Percentiles rank a stretch among this genome's conserved stretches.
Evolutionary conservation across 1,140 invertebrate genomes (phyloP).

Genomic region (Bombus ignitus): DNA sequence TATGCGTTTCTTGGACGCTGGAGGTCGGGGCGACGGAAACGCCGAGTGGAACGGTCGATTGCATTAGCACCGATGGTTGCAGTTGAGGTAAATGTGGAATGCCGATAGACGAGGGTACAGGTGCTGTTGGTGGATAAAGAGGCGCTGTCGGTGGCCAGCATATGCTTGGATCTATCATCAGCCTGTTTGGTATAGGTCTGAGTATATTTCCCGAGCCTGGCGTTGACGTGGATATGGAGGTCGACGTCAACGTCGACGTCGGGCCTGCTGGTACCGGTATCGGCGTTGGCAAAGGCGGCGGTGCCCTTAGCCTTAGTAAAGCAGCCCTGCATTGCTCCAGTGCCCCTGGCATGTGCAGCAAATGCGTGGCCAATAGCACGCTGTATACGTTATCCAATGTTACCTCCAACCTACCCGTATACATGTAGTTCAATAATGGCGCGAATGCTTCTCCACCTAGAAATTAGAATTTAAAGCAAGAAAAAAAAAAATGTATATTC

Average conservation of each 20-base stretch:
- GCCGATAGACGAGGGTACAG: conserved; percentile 65
- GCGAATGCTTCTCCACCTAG: conserved; percentile 87
- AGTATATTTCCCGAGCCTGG: conserved; percentile 75
- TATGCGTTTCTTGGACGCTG: conserved; percentile 64
- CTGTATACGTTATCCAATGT: conserved; percentile 89
- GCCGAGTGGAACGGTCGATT: conserved; percentile 57
- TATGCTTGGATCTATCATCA: conserved; percentile 73
- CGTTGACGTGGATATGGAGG: conserved; percentile 37
- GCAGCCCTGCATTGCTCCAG: conserved; percentile 86
- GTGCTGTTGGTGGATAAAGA: conserved; percentile 55
- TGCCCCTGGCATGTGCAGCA: conserved; percentile 89
- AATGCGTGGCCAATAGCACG: conserved; percentile 88
- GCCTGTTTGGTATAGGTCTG: conserved; percentile 77
- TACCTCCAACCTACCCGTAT: conserved; percentile 88
- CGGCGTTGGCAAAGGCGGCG: conserved; percentile 78
- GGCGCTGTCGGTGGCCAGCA: conserved; percentile 74
- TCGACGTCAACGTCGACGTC: conserved; percentile 43
- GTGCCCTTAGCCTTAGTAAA: conserved; percentile 76
- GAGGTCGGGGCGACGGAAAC: conserved; percentile 66
- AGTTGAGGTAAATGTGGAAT: conserved; percentile 73
- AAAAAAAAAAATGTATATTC: neutral
- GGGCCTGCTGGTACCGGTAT: conserved; percentile 75
- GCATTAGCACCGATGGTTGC: conserved; percentile 50
- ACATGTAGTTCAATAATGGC: conserved; percentile 89
- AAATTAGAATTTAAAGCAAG: neutral